phyloP scores from a whole-genome alignment of 2,888 invertebrate species.

The Drosophila differens region DNA sequence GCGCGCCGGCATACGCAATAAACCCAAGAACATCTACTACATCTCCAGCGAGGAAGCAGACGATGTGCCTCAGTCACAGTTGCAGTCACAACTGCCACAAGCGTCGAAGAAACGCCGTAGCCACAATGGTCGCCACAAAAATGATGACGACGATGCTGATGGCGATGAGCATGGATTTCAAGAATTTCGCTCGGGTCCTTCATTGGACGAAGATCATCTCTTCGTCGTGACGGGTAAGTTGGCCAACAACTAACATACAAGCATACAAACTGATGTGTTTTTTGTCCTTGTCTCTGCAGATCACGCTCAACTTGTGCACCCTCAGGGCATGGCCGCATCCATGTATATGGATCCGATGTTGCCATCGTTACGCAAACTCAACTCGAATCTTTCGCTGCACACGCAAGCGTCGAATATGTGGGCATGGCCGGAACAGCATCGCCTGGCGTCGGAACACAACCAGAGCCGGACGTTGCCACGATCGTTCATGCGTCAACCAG shows the following conservation, averaged over 20 bases:
- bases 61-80: constrained; percentile 20
- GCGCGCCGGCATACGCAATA: constrained; percentile 82
- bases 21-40: constrained; percentile 85
- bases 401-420: constrained; percentile 67
- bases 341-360: constrained; percentile 76
- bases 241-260: neutral
- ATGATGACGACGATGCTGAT: constrained; percentile 54
- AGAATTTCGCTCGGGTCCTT: constrained; percentile 44
- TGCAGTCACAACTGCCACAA: constrained; percentile 2
- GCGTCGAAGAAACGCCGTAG: constrained; percentile 2
- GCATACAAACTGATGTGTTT: neutral
- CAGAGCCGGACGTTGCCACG: constrained; percentile 84
- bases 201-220: constrained; percentile 76
- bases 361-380: constrained; percentile 70
- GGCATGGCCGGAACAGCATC: constrained; percentile 64
- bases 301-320: constrained; percentile 48
- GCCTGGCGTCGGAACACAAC: constrained; percentile 55
- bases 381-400: constrained; percentile 83
- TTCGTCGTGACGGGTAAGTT: constrained; percentile 76
- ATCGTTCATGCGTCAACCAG: constrained; percentile 81
- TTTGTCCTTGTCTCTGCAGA: constrained; percentile 37
- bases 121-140: constrained; percentile 10
- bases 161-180: constrained; percentile 72
- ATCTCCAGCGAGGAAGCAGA: constrained; percentile 74
- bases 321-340: constrained; percentile 74